Conservation (phyloP, 2,888 invertebrate species). For the Dascillus cervinus region DNA sequence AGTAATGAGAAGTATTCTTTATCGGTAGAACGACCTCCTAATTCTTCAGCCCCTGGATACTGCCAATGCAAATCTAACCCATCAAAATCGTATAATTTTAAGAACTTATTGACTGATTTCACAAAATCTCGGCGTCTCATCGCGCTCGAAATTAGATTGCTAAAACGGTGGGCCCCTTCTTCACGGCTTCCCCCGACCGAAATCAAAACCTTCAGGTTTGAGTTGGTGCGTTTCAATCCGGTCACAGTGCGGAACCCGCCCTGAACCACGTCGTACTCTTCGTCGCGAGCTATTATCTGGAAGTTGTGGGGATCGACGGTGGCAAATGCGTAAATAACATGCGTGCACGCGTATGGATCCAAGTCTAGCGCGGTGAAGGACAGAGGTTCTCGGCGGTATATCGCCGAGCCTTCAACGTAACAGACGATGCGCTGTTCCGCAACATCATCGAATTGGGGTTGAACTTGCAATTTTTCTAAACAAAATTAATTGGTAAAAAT, state of each 20-base stretch:
- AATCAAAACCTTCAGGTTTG: slow-evolving; percentile 60
- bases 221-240: slow-evolving; percentile 58
- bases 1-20: slow-evolving; percentile 35
- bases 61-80: slow-evolving; percentile 78
- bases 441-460: slow-evolving; percentile 1
- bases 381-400: slow-evolving; percentile 59
- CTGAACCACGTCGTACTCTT: slow-evolving; percentile 64
- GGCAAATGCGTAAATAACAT: slow-evolving; percentile 67
- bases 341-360: slow-evolving; percentile 62
- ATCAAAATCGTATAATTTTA: slow-evolving; percentile 66
- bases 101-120: slow-evolving; percentile 54
- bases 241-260: slow-evolving; percentile 67
- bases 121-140: slow-evolving; percentile 52
- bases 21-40: slow-evolving; percentile 43
- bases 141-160: slow-evolving; percentile 53
- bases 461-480: slow-evolving; percentile 12
- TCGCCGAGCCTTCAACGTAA: slow-evolving; percentile 60
- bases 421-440: slow-evolving; percentile 51
- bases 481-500: no score
- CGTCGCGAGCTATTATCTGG: slow-evolving; percentile 55
- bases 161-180: slow-evolving; percentile 56
- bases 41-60: slow-evolving; percentile 53
- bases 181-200: slow-evolving; percentile 63
- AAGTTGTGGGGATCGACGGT: slow-evolving; percentile 59
- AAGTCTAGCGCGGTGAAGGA: slow-evolving; percentile 57